Conservation (phyloP, 2,888 invertebrate species). For the Coenonympha glycerion region DNA sequence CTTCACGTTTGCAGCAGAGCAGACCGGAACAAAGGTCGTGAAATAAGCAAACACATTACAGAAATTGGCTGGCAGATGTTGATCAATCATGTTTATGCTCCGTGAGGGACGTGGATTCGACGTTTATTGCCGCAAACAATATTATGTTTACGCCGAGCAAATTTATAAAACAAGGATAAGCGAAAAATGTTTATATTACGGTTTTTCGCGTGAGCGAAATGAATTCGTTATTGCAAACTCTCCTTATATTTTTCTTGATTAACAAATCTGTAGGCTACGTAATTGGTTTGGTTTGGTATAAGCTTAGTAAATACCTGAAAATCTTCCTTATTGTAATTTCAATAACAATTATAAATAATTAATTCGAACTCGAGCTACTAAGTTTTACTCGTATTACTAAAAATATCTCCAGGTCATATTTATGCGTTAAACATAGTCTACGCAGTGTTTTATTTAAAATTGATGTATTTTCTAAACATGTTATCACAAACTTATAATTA, state of each 20-base stretch:
- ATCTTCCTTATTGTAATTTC: too few relatives aligned
- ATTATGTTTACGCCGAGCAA: slow-evolving; percentile 2
- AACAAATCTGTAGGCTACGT: too few relatives aligned
- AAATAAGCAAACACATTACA: not conserved
- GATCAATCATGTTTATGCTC: slow-evolving; percentile 4
- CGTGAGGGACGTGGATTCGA: not conserved
- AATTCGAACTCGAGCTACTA: too few relatives aligned
- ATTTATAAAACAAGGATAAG: slow-evolving; percentile 2
- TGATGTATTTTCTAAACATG: too few relatives aligned
- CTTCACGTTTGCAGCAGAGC: not conserved
- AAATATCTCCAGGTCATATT: too few relatives aligned
- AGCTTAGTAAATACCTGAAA: too few relatives aligned
- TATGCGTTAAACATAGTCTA: too few relatives aligned
- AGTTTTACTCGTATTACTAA: too few relatives aligned
- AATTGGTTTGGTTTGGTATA: too few relatives aligned
- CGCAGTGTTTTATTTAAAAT: too few relatives aligned
- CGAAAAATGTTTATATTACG: not conserved
- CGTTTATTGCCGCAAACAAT: slow-evolving; percentile 1
- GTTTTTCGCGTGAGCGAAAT: not conserved
- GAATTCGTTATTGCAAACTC: not conserved
- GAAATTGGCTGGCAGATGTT: not conserved
- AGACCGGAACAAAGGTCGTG: not conserved
- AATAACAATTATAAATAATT: too few relatives aligned
- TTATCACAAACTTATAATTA: too few relatives aligned
- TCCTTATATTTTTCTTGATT: not conserved